Evolutionary conservation across 2,113 vertebrate species (phyloP).

Genomic region (Chionis minor): DNA sequence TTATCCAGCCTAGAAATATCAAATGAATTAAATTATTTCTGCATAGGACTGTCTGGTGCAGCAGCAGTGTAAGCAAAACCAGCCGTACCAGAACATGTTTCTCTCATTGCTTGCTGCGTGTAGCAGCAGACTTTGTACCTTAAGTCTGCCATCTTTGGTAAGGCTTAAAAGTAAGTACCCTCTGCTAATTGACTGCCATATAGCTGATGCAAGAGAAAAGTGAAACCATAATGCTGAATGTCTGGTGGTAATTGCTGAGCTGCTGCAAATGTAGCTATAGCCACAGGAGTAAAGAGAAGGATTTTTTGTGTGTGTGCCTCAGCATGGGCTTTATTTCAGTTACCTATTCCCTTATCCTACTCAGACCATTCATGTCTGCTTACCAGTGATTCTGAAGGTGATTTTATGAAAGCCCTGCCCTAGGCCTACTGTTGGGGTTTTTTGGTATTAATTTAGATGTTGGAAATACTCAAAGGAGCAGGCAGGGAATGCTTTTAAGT

Average conservation of each 20-base stretch:
- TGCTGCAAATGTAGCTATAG: not conserved
- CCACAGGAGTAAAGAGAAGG: not conserved
- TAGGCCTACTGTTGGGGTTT: not conserved
- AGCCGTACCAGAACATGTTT: not conserved
- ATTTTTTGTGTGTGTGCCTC: not conserved
- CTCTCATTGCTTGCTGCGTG: not conserved
- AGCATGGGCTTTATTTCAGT: not conserved
- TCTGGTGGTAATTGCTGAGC: not conserved
- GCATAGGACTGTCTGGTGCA: not conserved
- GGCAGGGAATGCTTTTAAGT: not conserved
- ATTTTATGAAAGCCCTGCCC: not conserved
- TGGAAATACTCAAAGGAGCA: not conserved
- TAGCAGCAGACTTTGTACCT: not conserved
- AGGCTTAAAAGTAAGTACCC: not conserved
- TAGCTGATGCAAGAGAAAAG: not conserved
- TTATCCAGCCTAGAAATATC: not conserved
- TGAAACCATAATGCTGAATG: not conserved
- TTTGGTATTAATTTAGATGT: not conserved
- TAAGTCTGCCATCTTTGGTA: not conserved
- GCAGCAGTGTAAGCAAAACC: not conserved
- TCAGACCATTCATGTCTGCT: not conserved
- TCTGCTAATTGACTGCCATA: not conserved
- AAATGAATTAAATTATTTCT: not conserved
- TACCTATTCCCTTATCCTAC: not conserved
- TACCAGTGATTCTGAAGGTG: not conserved